Evolutionary conservation across 1,140 invertebrate species (phyloP), one percentile per base, ranked within the genome.

Genomic region (Drosophila oshimai): DNA sequence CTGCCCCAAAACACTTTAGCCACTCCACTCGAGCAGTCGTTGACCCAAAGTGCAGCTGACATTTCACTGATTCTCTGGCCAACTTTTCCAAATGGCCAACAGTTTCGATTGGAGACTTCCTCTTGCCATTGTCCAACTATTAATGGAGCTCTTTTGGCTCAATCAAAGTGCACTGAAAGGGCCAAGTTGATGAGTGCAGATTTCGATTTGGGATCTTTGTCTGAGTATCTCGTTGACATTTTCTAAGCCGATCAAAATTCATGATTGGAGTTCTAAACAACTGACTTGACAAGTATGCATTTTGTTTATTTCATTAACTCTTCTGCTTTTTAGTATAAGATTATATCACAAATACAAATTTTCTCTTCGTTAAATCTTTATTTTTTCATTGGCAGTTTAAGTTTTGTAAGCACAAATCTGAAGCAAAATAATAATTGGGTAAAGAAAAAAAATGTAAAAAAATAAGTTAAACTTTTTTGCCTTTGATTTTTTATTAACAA

Each of bases 71-170:
- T 9, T 26, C 34, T 53, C 24, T 22, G 57, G 34, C n/a, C 2
- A 60, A 20, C 53, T 57, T 12, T 60, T 44, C 7, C 37, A 62
- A 62, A 62, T 62, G 53, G 58, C 28, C 58, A 62, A 28, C 58
- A 31, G 29, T 28, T 60, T 62, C 28, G 54, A 62, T 60, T 62
- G 54, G 53, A 28, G 58, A 44, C 36, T 18, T 41, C 36, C 53
- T 44, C 22, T n/a, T n/a, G 18, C 58, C 13, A 42, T 61, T 58
- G 36, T 58, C 18, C 6, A n/a, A 10, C 54, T 31, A 45, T 58
- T 44, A 62, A 62, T 60, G 58, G 54, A 13, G 12, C 6, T 6
- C 22, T 12, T 34, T 46, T 17, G 53, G 13, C 12, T 7, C 13
- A 31, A 31, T 41, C 26, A 9, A 61, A 57, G 13, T 24, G 51